Percentiles rank a stretch among this genome's conserved stretches.
These are phyloP conservation scores for Lydus trimaculatus DNA, from an alignment of 2,888 invertebrate genomes.

Conservation along the genomic window DNA sequence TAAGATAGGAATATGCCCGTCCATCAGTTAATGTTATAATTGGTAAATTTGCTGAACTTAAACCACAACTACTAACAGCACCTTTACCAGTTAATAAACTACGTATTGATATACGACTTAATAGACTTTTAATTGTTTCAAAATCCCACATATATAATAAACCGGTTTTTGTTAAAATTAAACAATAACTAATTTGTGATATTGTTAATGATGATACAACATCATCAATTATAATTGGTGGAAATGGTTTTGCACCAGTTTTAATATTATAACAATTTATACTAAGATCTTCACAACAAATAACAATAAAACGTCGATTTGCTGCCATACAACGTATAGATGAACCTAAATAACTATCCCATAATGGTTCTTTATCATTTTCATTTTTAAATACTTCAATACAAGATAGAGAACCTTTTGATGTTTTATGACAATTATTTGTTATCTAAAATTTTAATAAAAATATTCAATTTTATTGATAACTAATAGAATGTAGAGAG, in stretches of 20 bases:
- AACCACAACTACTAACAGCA: conserved; percentile 67
- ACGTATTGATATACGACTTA: conserved; percentile 68
- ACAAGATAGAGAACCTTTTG: conserved; percentile 67
- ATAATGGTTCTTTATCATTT: conserved; percentile 68
- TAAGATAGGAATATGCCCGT: conserved; percentile 83
- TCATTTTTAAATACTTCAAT: conserved; percentile 66
- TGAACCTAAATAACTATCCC: conserved; percentile 74
- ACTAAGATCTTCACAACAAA: conserved; percentile 73
- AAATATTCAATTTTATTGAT: neutral
- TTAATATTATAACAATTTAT: conserved; percentile 69
- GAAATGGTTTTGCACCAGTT: conserved; percentile 61
- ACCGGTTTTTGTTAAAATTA: conserved; percentile 66
- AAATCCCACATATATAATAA: conserved; percentile 70
- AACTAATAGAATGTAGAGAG: too few relatives aligned
- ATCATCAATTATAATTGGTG: conserved; percentile 66
- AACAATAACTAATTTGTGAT: conserved; percentile 61
- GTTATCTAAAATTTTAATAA: conserved; percentile 51
- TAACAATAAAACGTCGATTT: conserved; percentile 67
- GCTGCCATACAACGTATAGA: conserved; percentile 68
- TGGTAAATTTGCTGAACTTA: conserved; percentile 73
- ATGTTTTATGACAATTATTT: conserved; percentile 61
- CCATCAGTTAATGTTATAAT: conserved; percentile 86
- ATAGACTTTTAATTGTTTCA: conserved; percentile 60
- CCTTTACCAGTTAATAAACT: conserved; percentile 67
- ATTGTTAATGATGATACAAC: conserved; percentile 67